Percentiles rank a stretch among this genome's conserved stretches.
Evolutionary conservation across 2,113 vertebrate species (phyloP).

Genomic region (Gambusia affinis): DNA sequence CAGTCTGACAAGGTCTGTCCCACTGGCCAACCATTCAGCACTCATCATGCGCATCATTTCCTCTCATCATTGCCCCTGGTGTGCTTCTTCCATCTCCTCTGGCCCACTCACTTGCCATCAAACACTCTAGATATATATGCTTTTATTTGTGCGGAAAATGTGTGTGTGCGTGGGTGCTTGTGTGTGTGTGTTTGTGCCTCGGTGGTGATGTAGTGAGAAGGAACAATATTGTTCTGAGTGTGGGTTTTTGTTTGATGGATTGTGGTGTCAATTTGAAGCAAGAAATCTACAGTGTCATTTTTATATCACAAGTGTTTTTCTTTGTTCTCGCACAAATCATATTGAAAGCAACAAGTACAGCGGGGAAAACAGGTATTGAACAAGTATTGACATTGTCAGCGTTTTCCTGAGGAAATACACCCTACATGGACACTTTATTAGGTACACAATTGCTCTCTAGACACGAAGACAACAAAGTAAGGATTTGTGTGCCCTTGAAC

Average conservation of each 20-base stretch:
- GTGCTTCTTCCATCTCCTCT: slow-evolving; percentile 67
- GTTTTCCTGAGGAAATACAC: background rate
- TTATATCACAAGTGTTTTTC: background rate
- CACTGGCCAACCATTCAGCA: slow-evolving; percentile 75
- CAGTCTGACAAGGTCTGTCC: slow-evolving; percentile 73
- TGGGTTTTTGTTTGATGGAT: background rate
- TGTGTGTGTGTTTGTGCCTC: slow-evolving; percentile 18
- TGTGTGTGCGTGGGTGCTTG: background rate
- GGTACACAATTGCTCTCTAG: background rate
- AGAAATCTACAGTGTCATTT: background rate
- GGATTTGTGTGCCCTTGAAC: background rate
- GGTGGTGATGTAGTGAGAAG: background rate
- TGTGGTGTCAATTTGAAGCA: slow-evolving; percentile 22
- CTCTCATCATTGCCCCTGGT: slow-evolving; percentile 69
- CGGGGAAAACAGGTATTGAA: background rate
- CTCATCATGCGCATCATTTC: slow-evolving; percentile 80
- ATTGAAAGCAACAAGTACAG: slow-evolving; percentile 35
- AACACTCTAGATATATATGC: slow-evolving; percentile 37
- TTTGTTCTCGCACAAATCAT: background rate
- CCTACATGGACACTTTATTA: background rate
- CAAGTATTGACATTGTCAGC: background rate
- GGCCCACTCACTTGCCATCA: slow-evolving; percentile 56
- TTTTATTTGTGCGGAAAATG: slow-evolving; percentile 36
- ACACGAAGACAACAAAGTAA: background rate
- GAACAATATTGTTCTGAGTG: background rate